These are phyloP conservation scores for Anoplolepis gracilipes DNA, from an alignment of 1,140 invertebrate species.

Conservation along the genomic window DNA sequence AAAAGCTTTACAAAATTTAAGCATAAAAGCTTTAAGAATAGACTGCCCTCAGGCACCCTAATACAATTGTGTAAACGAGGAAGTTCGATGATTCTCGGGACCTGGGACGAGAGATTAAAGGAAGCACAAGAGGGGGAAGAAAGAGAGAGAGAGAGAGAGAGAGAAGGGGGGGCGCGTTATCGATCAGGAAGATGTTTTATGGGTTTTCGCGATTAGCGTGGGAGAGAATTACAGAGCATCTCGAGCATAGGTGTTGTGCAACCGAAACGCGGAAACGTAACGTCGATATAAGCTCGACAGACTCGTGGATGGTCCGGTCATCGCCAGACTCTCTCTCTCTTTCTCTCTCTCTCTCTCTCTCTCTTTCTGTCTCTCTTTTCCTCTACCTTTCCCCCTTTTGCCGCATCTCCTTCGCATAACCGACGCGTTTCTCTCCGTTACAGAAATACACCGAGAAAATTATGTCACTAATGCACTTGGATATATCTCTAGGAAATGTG, in stretches of 20 bases:
- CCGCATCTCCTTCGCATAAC: slow-evolving; percentile 25
- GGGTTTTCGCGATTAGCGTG: slow-evolving; percentile 42
- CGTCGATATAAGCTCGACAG: slow-evolving; percentile 68
- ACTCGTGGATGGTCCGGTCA: slow-evolving; percentile 65
- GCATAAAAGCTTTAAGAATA: not conserved
- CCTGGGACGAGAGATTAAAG: not conserved
- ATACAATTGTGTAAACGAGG: slow-evolving; percentile 5
- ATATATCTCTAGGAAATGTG: slow-evolving; percentile 72
- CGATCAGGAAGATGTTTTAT: slow-evolving; percentile 37
- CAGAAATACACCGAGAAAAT: slow-evolving; percentile 77
- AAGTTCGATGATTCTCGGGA: slow-evolving; percentile 11
- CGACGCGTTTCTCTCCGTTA: slow-evolving; percentile 68
- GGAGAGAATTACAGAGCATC: slow-evolving; percentile 58
- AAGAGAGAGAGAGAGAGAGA: not conserved
- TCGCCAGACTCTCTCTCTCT: slow-evolving; percentile 67
- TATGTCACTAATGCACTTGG: slow-evolving; percentile 77
- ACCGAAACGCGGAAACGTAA: slow-evolving; percentile 76
- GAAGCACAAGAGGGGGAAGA: not conserved
- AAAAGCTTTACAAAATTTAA: too few relatives aligned
- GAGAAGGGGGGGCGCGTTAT: not conserved
- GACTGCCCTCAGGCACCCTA: not conserved
- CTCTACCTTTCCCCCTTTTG: slow-evolving; percentile 31
- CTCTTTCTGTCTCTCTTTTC: not conserved
- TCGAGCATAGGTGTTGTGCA: slow-evolving; percentile 75
- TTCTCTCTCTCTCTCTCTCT: not conserved